Base-by-base conservation (phyloP, 2,113 vertebrate genomes). In the Astur gentilis region DNA sequence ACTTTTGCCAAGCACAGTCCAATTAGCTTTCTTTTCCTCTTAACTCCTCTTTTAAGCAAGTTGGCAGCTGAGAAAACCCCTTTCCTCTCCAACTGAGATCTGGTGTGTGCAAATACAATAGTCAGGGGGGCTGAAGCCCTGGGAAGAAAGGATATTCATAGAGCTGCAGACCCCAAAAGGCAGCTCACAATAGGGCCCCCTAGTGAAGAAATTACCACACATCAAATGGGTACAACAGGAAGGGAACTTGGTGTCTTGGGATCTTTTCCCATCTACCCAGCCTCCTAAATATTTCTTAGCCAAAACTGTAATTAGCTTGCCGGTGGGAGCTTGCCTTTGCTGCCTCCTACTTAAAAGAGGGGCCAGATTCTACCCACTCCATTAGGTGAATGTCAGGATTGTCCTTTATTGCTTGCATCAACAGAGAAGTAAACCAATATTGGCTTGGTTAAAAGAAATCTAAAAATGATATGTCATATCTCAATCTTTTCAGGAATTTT, bases 11-110 rank as follows among this genome's bases (percentile, higher is more conserved):
- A 97, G 77, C 65, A 55, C 27, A 70, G 75, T 34, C 73, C 85
- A 95, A 88, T 95, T 94, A 96, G 77, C 22, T 95, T 95, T 79
- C 34, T 95, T 95, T 92, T 94, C 70, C 97, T 88, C 91, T 94
- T 96, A 96, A 92, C 73, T 89, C 60, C 61, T 91, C 58, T 90
- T 91, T 92, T 92, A 95, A 93, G 80, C 87, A 93, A 92, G 44
- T 16, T 75, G 91, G 70, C 93, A 97, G 45, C 54, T 89, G 42
- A 96, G 84, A 66, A 45, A 94, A 54, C 27, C 17, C 10, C 29
- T 22, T 79, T 92, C 61, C 34, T 67, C 81, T 83, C 87, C 55
- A 52, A 61, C 42, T 66, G 84, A 96, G 95, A 94, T 70, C 61
- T 81, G 76, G 49, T 76, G 70, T 71, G 27, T 78, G 42, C 27